Evolutionary conservation across 2,888 invertebrate species (phyloP).

Genomic region (Chalcis sispes): DNA sequence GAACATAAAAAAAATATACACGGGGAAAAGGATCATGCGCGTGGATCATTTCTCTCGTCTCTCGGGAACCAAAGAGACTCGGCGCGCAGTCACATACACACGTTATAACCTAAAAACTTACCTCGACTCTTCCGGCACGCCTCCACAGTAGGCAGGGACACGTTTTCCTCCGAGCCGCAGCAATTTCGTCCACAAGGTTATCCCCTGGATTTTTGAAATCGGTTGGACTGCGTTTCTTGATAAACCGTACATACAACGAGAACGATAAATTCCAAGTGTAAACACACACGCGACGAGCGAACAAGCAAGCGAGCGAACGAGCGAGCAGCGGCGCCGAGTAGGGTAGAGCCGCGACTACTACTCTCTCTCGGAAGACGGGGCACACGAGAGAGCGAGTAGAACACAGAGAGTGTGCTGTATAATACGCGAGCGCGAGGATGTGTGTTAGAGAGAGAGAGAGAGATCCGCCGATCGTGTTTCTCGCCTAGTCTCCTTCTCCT

Average conservation of each 20-base stretch:
- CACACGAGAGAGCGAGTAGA: too few relatives aligned
- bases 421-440: too few relatives aligned
- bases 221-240: neutral
- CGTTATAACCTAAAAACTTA: slow-evolving; percentile 58
- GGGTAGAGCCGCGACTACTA: slow-evolving; percentile 46
- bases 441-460: neutral
- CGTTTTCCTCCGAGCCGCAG: too few relatives aligned
- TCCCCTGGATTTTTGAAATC: neutral
- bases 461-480: too few relatives aligned
- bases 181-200: too few relatives aligned
- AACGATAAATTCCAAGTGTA: neutral
- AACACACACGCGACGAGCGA: neutral
- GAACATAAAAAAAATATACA: neutral
- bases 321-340: slow-evolving; percentile 32
- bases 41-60: neutral
- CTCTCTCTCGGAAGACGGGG: neutral
- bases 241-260: neutral
- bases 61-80: neutral
- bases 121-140: slow-evolving; percentile 37
- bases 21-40: slow-evolving; percentile 6
- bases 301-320: slow-evolving; percentile 5
- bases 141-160: slow-evolving; percentile 1
- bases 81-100: neutral
- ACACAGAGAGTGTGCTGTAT: neutral
- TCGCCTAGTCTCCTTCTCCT: too few relatives aligned